Conservation (phyloP, 2,888 invertebrate species). For the Heliconius charithonia region DNA sequence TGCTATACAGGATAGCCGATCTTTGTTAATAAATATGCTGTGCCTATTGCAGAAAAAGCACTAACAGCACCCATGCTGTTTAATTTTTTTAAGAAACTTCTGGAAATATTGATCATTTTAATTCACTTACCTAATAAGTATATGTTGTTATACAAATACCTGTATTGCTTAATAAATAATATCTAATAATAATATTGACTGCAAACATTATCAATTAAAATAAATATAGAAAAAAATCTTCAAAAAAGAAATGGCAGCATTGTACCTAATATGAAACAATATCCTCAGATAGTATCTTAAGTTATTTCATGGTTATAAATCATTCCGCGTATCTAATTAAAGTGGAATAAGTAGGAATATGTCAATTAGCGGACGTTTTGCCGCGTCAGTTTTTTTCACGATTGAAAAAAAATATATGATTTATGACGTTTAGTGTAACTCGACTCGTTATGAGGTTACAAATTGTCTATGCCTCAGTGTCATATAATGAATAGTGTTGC, state of each 20-base stretch:
- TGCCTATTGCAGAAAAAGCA: no score
- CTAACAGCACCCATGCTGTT: background rate
- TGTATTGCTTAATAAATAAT: background rate
- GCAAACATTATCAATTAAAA: background rate
- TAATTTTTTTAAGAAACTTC: background rate
- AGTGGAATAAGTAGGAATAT: slow-evolving; percentile 70
- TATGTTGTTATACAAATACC: no score
- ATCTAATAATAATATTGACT: background rate
- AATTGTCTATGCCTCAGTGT: slow-evolving; percentile 71
- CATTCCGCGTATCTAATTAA: slow-evolving; percentile 52
- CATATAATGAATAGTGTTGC: slow-evolving; percentile 49
- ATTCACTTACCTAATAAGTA: background rate
- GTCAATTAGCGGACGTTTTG: slow-evolving; percentile 82
- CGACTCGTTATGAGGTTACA: slow-evolving; percentile 77
- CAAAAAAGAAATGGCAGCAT: background rate
- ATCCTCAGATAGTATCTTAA: background rate
- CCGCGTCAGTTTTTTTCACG: slow-evolving; percentile 63
- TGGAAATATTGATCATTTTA: background rate
- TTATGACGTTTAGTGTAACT: slow-evolving; percentile 71
- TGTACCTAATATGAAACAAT: background rate
- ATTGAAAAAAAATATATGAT: slow-evolving; percentile 68
- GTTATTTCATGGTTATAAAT: slow-evolving; percentile 44
- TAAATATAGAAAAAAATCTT: no score
- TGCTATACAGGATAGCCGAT: no score
- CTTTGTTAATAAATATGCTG: no score